Evolutionary conservation across 2,113 vertebrate genomes (phyloP).

Genomic region (Rhineura floridana): DNA sequence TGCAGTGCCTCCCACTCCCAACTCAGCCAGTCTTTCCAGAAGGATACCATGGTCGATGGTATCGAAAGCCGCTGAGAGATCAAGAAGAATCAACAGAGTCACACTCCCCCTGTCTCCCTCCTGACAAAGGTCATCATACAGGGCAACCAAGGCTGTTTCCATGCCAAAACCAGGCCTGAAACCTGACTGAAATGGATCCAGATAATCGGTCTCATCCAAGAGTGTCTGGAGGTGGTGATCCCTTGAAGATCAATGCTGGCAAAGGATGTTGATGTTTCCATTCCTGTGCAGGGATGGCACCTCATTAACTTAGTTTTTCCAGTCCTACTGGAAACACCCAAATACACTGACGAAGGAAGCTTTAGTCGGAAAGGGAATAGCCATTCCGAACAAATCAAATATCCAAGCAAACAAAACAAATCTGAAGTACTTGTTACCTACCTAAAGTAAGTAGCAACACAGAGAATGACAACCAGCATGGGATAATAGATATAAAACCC

Average conservation of each 20-base stretch:
- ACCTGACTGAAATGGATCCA: too few species aligned
- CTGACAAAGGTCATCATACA: too few species aligned
- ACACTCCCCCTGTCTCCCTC: too few species aligned
- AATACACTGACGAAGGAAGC: not conserved
- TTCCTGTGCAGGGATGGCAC: not conserved
- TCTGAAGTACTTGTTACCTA: conserved; percentile 58
- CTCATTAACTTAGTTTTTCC: not conserved
- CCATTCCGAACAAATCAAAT: not conserved
- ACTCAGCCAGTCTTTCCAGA: too few species aligned
- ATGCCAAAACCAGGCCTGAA: too few species aligned
- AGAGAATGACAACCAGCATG: conserved; percentile 92
- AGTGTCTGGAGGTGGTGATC: too few species aligned
- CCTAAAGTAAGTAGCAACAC: conserved; percentile 93
- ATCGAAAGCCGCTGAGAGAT: too few species aligned
- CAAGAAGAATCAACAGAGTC: too few species aligned
- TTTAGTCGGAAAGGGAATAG: not conserved
- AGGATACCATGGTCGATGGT: too few species aligned
- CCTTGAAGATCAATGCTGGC: not conserved
- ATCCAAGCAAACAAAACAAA: not conserved
- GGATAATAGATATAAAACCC: conserved; percentile 98
- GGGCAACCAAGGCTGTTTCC: too few species aligned
- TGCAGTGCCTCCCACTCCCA: too few species aligned
- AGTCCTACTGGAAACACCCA: not conserved
- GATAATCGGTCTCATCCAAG: too few species aligned
- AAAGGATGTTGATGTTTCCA: not conserved